Evolutionary conservation across 1,140 invertebrate species (phyloP).

Genomic region (Lysiphlebus fabarum): DNA sequence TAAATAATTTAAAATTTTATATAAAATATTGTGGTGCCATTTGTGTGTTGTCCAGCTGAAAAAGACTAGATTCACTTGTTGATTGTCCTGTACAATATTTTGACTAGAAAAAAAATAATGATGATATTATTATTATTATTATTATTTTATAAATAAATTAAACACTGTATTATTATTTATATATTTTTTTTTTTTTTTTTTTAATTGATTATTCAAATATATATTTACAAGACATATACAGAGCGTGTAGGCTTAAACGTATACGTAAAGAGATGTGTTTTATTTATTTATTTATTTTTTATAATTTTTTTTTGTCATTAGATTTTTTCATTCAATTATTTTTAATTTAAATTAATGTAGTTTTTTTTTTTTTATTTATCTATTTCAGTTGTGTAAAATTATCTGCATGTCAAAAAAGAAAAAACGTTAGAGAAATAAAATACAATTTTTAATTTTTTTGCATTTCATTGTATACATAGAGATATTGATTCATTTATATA

Average conservation of each 20-base stretch:
- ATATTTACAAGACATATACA: constrained; percentile 58
- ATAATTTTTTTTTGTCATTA: constrained; percentile 14
- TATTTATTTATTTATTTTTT: too few species aligned
- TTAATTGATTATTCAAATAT: constrained; percentile 46
- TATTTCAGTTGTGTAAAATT: not conserved
- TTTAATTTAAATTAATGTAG: constrained; percentile 13
- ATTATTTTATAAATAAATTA: too few species aligned
- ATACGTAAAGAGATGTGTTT: constrained; percentile 20
- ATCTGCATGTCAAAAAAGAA: not conserved
- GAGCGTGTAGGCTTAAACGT: constrained; percentile 44
- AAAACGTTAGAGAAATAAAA: not conserved
- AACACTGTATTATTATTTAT: too few species aligned
- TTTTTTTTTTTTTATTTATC: not conserved
- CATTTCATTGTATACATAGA: too few species aligned
- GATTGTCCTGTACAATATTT: too few species aligned
- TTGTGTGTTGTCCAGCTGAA: too few species aligned
- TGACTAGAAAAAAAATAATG: constrained; percentile 11
- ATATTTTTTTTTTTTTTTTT: constrained; percentile 15
- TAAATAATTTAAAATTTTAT: too few species aligned
- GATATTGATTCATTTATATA: too few species aligned
- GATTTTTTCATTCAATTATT: constrained; percentile 19
- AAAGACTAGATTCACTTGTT: too few species aligned
- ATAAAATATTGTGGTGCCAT: too few species aligned
- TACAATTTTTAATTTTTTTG: not conserved
- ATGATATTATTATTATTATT: too few species aligned